phyloP scores from a whole-genome alignment of 2,888 invertebrate genomes.

The Oscheius sp. region DNA sequence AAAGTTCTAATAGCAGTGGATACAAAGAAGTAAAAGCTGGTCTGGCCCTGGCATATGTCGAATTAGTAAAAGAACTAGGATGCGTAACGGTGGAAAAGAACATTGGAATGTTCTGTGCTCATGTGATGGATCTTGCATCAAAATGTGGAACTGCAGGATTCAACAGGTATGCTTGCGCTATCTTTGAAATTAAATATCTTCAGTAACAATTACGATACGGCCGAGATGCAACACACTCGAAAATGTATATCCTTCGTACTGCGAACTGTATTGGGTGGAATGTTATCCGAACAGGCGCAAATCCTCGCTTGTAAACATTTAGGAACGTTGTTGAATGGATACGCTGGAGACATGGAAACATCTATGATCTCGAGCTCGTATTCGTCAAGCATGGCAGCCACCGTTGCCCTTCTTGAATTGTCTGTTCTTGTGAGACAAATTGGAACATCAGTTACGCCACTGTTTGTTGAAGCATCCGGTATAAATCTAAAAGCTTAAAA shows the following conservation, averaged over 20 bases:
- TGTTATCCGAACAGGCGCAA: conserved; percentile 96
- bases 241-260: conserved; percentile 85
- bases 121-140: conserved; percentile 77
- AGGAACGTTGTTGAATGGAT: conserved; percentile 87
- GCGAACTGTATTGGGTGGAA: conserved; percentile 76
- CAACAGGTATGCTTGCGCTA: too few species aligned
- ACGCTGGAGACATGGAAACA: conserved; percentile 71
- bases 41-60: conserved; percentile 95
- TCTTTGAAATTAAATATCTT: neutral
- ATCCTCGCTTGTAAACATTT: conserved; percentile 90
- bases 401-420: conserved; percentile 90
- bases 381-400: conserved; percentile 48
- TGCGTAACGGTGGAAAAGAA: conserved; percentile 91
- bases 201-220: conserved; percentile 53
- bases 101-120: conserved; percentile 84
- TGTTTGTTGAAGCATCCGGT: conserved; percentile 84
- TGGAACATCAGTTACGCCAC: conserved; percentile 91
- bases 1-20: conserved; percentile 80
- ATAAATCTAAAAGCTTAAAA: neutral
- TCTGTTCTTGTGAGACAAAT: conserved; percentile 87
- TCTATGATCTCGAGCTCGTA: conserved; percentile 43
- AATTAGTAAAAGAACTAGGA: conserved; percentile 91
- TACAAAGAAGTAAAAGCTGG: conserved; percentile 95
- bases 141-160: conserved; percentile 39
- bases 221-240: conserved; percentile 76